Evolutionary conservation across 2,888 invertebrate species (phyloP).

Genomic region (Xestia sexstrigata): DNA sequence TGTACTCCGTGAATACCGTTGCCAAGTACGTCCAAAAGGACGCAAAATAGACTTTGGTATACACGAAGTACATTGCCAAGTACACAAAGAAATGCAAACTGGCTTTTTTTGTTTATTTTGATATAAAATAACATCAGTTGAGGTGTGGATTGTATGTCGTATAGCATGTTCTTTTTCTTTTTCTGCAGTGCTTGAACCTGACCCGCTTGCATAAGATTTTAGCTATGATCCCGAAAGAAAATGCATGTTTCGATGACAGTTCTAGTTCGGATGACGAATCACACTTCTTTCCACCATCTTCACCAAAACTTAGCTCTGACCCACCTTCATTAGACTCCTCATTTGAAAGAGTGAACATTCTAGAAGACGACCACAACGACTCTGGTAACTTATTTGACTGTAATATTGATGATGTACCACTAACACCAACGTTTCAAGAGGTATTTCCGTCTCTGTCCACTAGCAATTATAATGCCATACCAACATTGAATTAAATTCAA

Average conservation of each 20-base stretch:
- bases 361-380: too few species aligned
- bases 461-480: too few species aligned
- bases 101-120: not conserved
- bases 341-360: too few species aligned
- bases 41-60: not conserved
- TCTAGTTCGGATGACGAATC: too few species aligned
- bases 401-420: too few species aligned
- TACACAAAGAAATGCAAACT: not conserved
- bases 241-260: not conserved
- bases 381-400: too few species aligned
- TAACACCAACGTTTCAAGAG: too few species aligned
- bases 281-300: not conserved
- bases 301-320: not conserved
- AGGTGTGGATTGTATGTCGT: not conserved
- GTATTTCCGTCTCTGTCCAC: too few species aligned
- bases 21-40: not conserved
- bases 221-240: not conserved
- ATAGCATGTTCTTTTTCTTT: too few species aligned
- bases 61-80: constrained; percentile 8
- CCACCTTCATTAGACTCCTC: not conserved
- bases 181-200: too few species aligned
- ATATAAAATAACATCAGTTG: not conserved
- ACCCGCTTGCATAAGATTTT: not conserved
- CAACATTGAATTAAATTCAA: too few species aligned
- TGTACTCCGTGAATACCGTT: constrained; percentile 9